Evolutionary conservation across 2,113 vertebrate species (phyloP).

Genomic region (Pagrus major): DNA sequence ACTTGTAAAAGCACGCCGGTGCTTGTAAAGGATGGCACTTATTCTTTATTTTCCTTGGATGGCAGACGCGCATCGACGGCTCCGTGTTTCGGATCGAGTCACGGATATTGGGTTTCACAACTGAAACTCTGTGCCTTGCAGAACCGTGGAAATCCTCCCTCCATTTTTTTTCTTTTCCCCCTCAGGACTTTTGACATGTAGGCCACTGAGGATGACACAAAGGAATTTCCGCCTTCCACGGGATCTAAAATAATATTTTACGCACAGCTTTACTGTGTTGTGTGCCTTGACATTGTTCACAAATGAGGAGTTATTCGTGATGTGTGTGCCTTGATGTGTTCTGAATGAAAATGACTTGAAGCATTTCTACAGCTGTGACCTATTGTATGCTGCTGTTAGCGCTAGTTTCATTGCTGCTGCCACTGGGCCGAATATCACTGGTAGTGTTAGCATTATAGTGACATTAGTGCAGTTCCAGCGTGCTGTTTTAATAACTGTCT

Average conservation of each 20-base stretch:
- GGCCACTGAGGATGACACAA: conserved; percentile 56
- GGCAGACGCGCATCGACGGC: conserved; percentile 53
- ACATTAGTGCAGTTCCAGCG: conserved; percentile 7
- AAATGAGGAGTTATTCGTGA: background rate
- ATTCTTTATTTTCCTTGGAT: conserved; percentile 59
- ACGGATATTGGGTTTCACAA: conserved; percentile 72
- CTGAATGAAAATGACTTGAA: background rate
- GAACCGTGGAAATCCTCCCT: conserved; percentile 56
- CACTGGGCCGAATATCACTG: background rate
- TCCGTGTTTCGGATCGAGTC: conserved; percentile 64
- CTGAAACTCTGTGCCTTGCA: conserved; percentile 43
- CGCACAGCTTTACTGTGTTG: background rate
- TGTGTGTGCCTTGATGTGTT: background rate
- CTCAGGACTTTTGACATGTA: conserved; percentile 44
- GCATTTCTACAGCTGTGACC: background rate
- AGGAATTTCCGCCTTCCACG: conserved; percentile 54
- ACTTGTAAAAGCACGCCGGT: conserved; percentile 58
- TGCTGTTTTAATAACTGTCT: conserved; percentile 64
- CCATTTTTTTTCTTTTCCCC: background rate
- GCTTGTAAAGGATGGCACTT: conserved; percentile 40
- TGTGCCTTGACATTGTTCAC: background rate
- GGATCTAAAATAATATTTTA: conserved; percentile 33
- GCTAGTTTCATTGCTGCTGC: background rate
- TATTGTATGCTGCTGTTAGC: background rate
- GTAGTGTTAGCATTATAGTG: background rate